Conservation (phyloP, 2,113 vertebrate species). For the Poeciliopsis retropinna region DNA sequence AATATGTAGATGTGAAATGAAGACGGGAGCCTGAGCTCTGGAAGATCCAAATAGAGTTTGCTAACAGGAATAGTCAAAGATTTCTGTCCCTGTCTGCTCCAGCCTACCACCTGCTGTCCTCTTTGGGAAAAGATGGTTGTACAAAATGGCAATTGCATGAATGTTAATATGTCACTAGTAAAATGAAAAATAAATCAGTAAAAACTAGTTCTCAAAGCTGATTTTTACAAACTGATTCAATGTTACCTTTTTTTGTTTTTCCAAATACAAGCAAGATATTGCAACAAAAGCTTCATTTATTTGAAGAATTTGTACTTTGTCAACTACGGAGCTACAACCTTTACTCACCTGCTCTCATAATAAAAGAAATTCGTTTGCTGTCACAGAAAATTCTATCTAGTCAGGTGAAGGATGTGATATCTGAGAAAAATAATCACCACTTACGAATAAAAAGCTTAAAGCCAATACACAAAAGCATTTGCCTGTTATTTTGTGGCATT, state of each 20-base stretch:
- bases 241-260: not conserved
- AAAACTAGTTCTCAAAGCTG: not conserved
- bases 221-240: not conserved
- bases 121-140: not conserved
- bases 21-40: not conserved
- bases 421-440: not conserved
- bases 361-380: not conserved
- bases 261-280: not conserved
- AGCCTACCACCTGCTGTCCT: not conserved
- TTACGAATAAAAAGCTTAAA: not conserved
- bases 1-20: not conserved
- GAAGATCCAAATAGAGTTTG: not conserved
- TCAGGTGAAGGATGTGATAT: not conserved
- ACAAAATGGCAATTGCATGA: no score
- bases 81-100: not conserved
- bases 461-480: not conserved
- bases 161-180: not conserved
- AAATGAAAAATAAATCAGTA: not conserved
- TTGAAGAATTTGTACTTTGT: not conserved
- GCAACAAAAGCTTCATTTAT: not conserved
- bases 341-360: not conserved
- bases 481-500: no score
- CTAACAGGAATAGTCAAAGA: not conserved
- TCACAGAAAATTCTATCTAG: not conserved
- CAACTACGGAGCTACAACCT: no score